Evolutionary conservation across 2,797 vertebrate species (phyloP).

Genomic region (Rhinatrema bivittatum): DNA sequence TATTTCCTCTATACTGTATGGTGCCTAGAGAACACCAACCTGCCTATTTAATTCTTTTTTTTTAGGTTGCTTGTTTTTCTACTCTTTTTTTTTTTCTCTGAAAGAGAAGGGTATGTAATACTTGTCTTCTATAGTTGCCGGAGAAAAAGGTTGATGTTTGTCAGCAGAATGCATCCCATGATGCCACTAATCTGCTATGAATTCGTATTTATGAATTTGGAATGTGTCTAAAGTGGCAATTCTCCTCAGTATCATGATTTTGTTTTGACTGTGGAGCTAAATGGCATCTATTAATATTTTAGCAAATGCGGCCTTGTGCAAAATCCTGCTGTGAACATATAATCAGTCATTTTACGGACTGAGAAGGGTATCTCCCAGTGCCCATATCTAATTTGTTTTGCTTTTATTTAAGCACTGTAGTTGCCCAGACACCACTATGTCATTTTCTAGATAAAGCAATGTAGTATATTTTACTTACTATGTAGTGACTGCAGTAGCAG

Average conservation of each 20-base stretch:
- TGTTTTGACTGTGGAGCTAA: not conserved
- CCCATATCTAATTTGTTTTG: not conserved
- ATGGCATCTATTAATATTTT: not conserved
- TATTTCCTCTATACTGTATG: too few species aligned
- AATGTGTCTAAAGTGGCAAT: slow-evolving; percentile 1
- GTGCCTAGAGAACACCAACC: too few species aligned
- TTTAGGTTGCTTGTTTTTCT: too few species aligned
- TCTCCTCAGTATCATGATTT: not conserved
- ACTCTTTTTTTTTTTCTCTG: too few species aligned
- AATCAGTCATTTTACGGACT: slow-evolving; percentile 10
- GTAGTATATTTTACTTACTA: not conserved
- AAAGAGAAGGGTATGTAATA: too few species aligned
- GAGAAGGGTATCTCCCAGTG: not conserved
- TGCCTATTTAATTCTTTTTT: too few species aligned
- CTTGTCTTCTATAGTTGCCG: not conserved
- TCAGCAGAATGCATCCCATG: not conserved
- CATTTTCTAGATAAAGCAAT: not conserved
- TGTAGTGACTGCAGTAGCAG: not conserved
- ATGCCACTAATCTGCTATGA: not conserved
- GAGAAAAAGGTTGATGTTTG: not conserved
- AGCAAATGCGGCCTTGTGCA: slow-evolving; percentile 15
- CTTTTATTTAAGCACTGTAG: not conserved
- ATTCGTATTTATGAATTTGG: slow-evolving; percentile 2
- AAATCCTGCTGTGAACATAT: slow-evolving; percentile 20
- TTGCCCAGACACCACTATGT: not conserved